A percentile compares a stretch with the other conserved stretches of the same genome.
Evolutionary conservation across 92 coral and sea anemone species (phyloP).

Genomic region (Isaurus tuberculatus): DNA sequence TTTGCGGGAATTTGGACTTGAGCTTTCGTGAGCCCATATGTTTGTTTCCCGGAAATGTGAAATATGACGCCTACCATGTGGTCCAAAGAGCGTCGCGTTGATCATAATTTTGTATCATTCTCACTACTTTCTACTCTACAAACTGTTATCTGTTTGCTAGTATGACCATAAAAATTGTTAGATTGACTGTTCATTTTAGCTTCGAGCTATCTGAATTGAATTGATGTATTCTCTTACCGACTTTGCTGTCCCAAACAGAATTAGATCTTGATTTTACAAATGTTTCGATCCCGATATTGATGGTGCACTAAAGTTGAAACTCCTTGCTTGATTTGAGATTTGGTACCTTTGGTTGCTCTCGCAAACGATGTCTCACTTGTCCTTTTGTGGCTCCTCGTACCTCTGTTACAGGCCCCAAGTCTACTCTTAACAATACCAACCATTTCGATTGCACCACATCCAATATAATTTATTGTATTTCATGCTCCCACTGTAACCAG

Average conservation of each 20-base stretch:
- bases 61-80: not conserved
- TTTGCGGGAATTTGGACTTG: not conserved
- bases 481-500: no score
- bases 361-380: no score
- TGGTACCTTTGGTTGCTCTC: no score
- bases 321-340: not conserved
- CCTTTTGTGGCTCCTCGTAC: no score
- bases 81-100: not conserved
- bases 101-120: not conserved
- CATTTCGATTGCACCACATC: no score
- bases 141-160: not conserved
- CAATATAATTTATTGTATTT: no score
- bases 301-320: not conserved
- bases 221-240: not conserved
- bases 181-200: constrained; percentile 10
- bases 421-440: no score
- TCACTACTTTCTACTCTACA: not conserved
- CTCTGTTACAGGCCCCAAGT: no score
- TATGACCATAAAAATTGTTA: not conserved
- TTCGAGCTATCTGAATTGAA: not conserved
- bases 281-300: not conserved
- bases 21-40: not conserved
- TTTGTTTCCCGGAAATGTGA: not conserved
- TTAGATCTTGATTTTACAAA: not conserved
- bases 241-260: not conserved